Evolutionary conservation across 2,113 vertebrate genomes (phyloP).

Genomic region (Anolis sagrei): DNA sequence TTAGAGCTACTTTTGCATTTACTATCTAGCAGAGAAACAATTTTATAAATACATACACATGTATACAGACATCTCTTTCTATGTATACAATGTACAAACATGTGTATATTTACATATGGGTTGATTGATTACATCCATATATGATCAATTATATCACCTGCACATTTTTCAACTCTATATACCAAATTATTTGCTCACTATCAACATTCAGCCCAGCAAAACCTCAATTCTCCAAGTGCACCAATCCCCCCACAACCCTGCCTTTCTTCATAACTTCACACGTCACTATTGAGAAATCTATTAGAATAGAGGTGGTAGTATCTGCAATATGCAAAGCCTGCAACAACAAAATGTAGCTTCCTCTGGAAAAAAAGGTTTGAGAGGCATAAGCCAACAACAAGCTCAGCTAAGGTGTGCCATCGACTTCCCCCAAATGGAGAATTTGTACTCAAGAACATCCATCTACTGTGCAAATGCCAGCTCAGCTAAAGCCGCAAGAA

Average conservation of each 20-base stretch:
- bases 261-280: neutral
- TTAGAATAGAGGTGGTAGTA: neutral
- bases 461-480: neutral
- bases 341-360: neutral
- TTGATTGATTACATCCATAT: constrained; percentile 52
- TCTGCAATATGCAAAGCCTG: neutral
- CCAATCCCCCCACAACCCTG: neutral
- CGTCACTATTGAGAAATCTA: neutral
- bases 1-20: constrained; percentile 66
- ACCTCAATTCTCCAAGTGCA: constrained; percentile 31
- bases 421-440: neutral
- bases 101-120: constrained; percentile 71
- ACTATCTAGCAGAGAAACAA: constrained; percentile 66
- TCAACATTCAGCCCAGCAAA: constrained; percentile 56
- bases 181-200: constrained; percentile 50
- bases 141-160: constrained; percentile 25
- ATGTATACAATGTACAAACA: constrained; percentile 67
- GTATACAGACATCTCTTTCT: constrained; percentile 62
- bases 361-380: too few species aligned
- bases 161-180: constrained; percentile 14
- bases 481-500: neutral
- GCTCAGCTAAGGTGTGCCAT: neutral
- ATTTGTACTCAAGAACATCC: neutral
- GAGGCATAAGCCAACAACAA: neutral
- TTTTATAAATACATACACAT: constrained; percentile 63